Evolutionary conservation across 92 coral and sea anemone species (phyloP).

Genomic region (Actinernus sp.): DNA sequence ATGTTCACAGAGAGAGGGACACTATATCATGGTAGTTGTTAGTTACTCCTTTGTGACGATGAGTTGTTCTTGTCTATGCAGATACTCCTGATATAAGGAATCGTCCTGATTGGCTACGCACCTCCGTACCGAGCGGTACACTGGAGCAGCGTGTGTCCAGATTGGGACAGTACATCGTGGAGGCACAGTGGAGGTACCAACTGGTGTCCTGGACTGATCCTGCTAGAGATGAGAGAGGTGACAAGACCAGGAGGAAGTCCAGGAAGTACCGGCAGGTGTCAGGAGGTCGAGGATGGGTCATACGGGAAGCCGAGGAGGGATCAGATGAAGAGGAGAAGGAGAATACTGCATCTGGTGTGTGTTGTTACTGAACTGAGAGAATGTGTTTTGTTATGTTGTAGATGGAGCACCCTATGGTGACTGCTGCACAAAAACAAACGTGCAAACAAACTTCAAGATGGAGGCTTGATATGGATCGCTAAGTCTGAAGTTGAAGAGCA

Average conservation of each 20-base stretch:
- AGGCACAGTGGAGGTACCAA: constrained; percentile 98
- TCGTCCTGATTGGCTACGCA: constrained; percentile 76
- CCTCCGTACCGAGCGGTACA: constrained; percentile 62
- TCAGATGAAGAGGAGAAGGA: too few species aligned
- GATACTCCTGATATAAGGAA: constrained; percentile 5
- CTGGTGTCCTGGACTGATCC: constrained; percentile 86
- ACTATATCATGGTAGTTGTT: too few species aligned
- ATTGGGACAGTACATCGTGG: constrained; percentile 92
- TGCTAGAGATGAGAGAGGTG: constrained; percentile 21
- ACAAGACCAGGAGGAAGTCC: constrained; percentile 31
- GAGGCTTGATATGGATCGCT: too few species aligned
- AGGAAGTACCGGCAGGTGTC: constrained; percentile 48
- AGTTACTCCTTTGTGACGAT: background rate
- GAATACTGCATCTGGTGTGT: background rate
- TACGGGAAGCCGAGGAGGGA: constrained; percentile 41
- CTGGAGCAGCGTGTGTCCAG: constrained; percentile 94
- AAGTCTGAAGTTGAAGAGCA: too few species aligned
- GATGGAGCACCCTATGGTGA: too few species aligned
- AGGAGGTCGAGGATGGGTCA: background rate
- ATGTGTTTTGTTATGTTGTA: too few species aligned
- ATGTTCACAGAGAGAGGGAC: too few species aligned
- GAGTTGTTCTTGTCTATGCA: background rate
- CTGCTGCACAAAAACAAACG: too few species aligned
- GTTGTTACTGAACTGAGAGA: background rate
- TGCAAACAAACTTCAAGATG: too few species aligned